These are phyloP conservation scores for Oasisia sp. DNA, from an alignment of 2,888 invertebrate species.

Conservation along the genomic window DNA sequence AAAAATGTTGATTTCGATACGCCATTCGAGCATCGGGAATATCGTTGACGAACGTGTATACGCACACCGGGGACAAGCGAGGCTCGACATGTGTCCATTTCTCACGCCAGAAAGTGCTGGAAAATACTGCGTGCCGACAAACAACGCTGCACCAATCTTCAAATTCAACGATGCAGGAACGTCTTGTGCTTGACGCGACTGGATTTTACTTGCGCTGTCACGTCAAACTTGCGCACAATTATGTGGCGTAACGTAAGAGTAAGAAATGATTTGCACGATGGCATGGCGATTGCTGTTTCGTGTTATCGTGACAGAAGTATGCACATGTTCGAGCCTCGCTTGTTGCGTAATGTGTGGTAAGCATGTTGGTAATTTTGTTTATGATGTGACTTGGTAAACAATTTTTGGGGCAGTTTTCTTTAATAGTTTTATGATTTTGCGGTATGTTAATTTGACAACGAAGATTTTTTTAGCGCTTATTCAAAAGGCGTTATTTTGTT, in stretches of 20 bases:
- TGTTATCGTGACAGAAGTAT: not conserved
- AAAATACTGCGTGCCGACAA: not conserved
- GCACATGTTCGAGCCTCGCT: slow-evolving; percentile 13
- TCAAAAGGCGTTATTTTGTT: no score
- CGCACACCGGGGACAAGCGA: not conserved
- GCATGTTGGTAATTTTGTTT: not conserved
- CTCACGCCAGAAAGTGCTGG: not conserved
- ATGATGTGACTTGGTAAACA: not conserved
- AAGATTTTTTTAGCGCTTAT: no score
- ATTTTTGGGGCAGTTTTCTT: no score
- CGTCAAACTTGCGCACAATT: not conserved
- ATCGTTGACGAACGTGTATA: not conserved
- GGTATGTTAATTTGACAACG: no score
- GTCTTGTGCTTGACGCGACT: not conserved
- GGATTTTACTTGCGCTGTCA: not conserved
- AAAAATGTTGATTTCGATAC: not conserved
- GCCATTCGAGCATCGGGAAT: not conserved
- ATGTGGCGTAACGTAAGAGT: not conserved
- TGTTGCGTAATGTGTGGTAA: slow-evolving; percentile 17
- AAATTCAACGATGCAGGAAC: not conserved
- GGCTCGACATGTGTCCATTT: not conserved
- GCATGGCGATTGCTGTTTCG: not conserved
- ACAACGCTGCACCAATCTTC: not conserved
- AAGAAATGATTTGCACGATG: not conserved
- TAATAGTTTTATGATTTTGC: no score